A percentile compares a stretch with the other conserved stretches of the same genome.
Conservation (phyloP, 2,113 vertebrate genomes). For the Takifugu bimaculatus region DNA sequence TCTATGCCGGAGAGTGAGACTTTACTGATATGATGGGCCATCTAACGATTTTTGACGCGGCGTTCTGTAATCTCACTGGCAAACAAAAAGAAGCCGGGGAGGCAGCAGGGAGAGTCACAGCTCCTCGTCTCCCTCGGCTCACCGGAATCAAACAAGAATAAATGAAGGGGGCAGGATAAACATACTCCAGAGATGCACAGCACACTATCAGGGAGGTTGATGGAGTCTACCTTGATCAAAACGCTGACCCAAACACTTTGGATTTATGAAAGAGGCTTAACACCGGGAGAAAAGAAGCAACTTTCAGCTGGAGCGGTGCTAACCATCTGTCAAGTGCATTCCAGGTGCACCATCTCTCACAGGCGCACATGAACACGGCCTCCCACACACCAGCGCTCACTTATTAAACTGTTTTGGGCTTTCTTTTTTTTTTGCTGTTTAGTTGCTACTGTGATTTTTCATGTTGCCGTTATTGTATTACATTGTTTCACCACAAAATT, state of each 20-base stretch:
- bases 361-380: constrained; percentile 56
- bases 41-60: constrained; percentile 33
- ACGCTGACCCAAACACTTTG: constrained; percentile 62
- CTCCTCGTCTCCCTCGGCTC: constrained; percentile 38
- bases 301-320: constrained; percentile 54
- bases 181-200: constrained; percentile 44
- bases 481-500: constrained; percentile 21
- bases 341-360: constrained; percentile 60
- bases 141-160: constrained; percentile 54
- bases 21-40: constrained; percentile 20
- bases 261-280: constrained; percentile 60
- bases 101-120: constrained; percentile 20
- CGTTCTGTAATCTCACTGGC: constrained; percentile 32
- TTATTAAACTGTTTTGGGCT: not conserved
- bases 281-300: constrained; percentile 39
- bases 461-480: constrained; percentile 4
- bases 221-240: constrained; percentile 61
- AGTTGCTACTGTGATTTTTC: constrained; percentile 21
- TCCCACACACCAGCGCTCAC: constrained; percentile 46
- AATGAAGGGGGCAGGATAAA: constrained; percentile 46
- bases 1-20: constrained; percentile 11
- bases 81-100: constrained; percentile 22
- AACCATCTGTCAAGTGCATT: constrained; percentile 68
- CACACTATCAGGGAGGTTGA: constrained; percentile 48
- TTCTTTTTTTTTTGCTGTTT: constrained; percentile 1